These are phyloP conservation scores for Scalopus aquaticus DNA, from an alignment of 2,113 vertebrate genomes.

Conservation along the genomic window DNA sequence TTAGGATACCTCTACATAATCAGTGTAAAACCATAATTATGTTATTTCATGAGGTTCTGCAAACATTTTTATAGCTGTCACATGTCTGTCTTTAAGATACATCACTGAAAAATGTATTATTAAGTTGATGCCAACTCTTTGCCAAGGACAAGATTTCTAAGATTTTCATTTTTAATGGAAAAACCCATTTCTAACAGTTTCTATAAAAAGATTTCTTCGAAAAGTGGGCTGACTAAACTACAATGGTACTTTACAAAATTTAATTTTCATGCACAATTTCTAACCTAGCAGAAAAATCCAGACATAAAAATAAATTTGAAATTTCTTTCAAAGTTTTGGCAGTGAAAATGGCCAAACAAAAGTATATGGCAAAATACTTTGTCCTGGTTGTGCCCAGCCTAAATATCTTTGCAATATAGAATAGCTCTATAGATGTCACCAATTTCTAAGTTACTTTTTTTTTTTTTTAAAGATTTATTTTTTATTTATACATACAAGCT, in stretches of 20 bases:
- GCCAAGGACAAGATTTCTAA: conserved; percentile 55
- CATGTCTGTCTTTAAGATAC: conserved; percentile 29
- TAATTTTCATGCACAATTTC: conserved; percentile 41
- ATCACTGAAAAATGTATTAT: background rate
- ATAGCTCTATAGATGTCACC: conserved; percentile 6
- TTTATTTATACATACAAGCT: no score
- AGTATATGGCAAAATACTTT: conserved; percentile 40
- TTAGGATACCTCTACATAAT: conserved; percentile 42
- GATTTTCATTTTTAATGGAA: conserved; percentile 44
- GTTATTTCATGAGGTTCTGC: conserved; percentile 7
- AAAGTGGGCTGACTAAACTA: background rate
- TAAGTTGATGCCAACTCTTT: conserved; percentile 40
- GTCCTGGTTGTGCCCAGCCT: background rate
- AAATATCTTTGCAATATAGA: conserved; percentile 28
- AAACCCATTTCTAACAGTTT: conserved; percentile 45
- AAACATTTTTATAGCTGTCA: conserved; percentile 38
- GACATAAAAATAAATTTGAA: conserved; percentile 1
- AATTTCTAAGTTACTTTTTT: conserved; percentile 28
- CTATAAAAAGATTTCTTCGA: conserved; percentile 28
- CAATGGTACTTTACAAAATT: background rate
- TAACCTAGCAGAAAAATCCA: conserved; percentile 17
- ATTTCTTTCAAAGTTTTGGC: conserved; percentile 43
- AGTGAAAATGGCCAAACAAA: conserved; percentile 42
- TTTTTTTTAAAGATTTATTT: no score
- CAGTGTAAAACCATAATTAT: conserved; percentile 19